These are phyloP conservation scores for Amphibalanus amphitrite DNA, from an alignment of 1,140 invertebrate genomes.

Conservation along the genomic window DNA sequence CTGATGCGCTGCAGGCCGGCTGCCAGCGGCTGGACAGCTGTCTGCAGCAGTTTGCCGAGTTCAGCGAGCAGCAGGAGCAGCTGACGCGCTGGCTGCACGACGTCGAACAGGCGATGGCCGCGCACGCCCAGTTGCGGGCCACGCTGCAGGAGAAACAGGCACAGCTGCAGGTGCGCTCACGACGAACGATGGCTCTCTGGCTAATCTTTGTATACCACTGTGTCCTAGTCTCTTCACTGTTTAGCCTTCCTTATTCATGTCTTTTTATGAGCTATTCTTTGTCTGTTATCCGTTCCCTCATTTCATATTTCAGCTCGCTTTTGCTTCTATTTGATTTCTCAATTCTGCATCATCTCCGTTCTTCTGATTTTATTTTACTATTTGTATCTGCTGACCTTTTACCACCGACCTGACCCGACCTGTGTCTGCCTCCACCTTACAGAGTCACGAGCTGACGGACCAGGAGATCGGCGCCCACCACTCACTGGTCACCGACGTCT, in stretches of 20 bases:
- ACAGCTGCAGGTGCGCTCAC: constrained; percentile 45
- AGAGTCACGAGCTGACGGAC: constrained; percentile 86
- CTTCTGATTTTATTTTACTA: no score
- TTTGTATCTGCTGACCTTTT: not conserved
- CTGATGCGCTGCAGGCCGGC: constrained; percentile 57
- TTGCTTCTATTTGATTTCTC: no score
- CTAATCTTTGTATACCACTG: no score
- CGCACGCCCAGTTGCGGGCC: constrained; percentile 73
- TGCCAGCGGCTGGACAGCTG: constrained; percentile 72
- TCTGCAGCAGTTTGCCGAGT: constrained; percentile 71
- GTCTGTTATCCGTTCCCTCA: no score
- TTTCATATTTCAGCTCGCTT: no score
- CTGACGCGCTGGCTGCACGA: constrained; percentile 81
- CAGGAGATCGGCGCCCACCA: constrained; percentile 89
- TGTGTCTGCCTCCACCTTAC: not conserved
- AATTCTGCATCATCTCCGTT: no score
- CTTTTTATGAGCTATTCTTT: no score
- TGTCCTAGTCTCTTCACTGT: no score
- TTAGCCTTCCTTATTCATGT: no score
- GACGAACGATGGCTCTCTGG: no score
- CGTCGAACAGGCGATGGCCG: constrained; percentile 75
- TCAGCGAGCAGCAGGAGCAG: constrained; percentile 71
- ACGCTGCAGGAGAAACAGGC: constrained; percentile 85
- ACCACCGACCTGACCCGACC: not conserved
- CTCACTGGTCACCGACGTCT: constrained; percentile 69